Evolutionary conservation across 23 tunicate genomes (phyloP).

Genomic region (Phallusia fumigata): DNA sequence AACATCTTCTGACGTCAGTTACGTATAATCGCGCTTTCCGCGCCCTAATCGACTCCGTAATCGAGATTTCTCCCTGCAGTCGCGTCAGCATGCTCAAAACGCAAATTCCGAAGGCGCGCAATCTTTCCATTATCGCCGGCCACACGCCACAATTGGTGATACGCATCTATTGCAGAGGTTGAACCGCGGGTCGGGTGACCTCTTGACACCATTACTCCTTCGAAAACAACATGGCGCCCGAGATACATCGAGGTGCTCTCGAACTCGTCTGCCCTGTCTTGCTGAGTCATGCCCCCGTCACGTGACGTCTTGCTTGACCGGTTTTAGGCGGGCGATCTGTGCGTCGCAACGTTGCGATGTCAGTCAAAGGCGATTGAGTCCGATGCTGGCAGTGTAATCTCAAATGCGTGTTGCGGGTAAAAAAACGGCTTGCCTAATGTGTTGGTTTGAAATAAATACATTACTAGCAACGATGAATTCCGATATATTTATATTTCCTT

Average conservation of each 20-base stretch:
- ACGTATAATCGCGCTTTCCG: neutral
- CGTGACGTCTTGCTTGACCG: slow-evolving; percentile 15
- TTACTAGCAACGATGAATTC: too few relatives aligned
- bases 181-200: neutral
- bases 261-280: slow-evolving; percentile 1
- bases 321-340: neutral
- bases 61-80: too few relatives aligned
- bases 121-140: neutral
- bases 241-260: neutral
- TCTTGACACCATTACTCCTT: neutral
- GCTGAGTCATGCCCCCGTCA: neutral
- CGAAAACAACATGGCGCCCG: neutral
- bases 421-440: too few relatives aligned
- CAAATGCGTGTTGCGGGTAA: too few relatives aligned
- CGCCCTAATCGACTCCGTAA: too few relatives aligned
- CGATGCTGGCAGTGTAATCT: too few relatives aligned
- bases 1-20: neutral
- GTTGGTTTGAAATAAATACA: too few relatives aligned
- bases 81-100: neutral
- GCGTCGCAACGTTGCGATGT: too few relatives aligned
- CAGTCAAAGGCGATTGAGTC: too few relatives aligned
- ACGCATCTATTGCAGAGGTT: neutral
- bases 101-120: neutral
- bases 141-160: neutral
- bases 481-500: too few relatives aligned